Conservation (phyloP, 2,797 vertebrate species). For the Gambelia wislizenii region DNA sequence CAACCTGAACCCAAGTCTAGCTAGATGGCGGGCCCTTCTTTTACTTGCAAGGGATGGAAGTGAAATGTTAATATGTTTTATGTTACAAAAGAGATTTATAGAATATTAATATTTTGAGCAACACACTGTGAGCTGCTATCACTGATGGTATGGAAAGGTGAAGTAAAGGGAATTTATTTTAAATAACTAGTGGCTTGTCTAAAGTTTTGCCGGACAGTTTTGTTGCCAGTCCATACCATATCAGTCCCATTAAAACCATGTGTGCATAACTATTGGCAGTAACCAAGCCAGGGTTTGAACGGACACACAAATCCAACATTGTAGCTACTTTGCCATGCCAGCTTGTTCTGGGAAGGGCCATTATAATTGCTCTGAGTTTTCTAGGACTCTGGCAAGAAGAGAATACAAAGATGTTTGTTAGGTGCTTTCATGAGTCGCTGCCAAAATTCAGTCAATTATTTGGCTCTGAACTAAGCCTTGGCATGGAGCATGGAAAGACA, state of each 20-base stretch:
- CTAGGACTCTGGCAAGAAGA: constrained; percentile 7
- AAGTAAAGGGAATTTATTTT: neutral
- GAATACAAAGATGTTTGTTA: constrained; percentile 26
- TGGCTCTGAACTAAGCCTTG: neutral
- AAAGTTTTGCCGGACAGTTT: neutral
- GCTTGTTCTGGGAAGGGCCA: neutral
- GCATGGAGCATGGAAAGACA: neutral
- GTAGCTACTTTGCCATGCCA: neutral
- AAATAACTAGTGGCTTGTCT: neutral
- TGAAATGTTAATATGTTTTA: neutral
- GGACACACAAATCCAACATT: neutral
- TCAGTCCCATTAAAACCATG: neutral
- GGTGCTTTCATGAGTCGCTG: constrained; percentile 20
- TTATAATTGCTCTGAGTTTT: constrained; percentile 7
- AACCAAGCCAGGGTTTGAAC: neutral
- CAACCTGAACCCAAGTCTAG: neutral
- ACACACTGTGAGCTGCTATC: neutral
- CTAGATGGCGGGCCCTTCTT: neutral
- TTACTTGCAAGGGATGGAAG: neutral
- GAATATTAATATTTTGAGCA: neutral
- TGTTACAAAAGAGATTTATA: neutral
- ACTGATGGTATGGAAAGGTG: neutral
- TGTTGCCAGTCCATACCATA: neutral
- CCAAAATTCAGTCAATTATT: constrained; percentile 24
- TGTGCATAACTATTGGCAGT: neutral